These are phyloP conservation scores for Falco novaeseelandiae DNA, from an alignment of 2,797 vertebrate genomes.

Conservation along the genomic window DNA sequence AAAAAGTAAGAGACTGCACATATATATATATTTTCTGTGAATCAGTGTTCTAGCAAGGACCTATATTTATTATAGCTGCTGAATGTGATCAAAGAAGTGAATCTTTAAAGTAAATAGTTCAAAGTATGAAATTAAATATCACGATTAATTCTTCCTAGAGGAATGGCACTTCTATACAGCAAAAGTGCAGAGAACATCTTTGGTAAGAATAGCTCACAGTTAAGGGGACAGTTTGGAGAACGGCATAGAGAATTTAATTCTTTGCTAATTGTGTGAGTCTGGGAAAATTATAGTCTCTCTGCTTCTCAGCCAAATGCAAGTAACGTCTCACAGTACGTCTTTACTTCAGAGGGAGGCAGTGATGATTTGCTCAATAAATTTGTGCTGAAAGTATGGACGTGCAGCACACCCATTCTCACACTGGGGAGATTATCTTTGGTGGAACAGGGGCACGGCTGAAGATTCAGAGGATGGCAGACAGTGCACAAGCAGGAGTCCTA, in stretches of 20 bases:
- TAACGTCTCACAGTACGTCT: not conserved
- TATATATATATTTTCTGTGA: not conserved
- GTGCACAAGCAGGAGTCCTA: not conserved
- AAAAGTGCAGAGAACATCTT: not conserved
- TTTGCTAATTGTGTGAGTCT: not conserved
- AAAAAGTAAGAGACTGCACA: constrained; percentile 1
- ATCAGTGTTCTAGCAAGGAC: not conserved
- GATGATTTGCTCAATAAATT: not conserved
- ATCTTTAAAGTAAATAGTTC: not conserved
- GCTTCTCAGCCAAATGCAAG: not conserved
- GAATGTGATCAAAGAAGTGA: not conserved
- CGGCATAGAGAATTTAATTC: not conserved
- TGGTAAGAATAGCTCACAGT: not conserved
- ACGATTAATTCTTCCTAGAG: not conserved
- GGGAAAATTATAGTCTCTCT: not conserved
- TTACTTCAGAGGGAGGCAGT: not conserved
- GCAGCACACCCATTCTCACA: not conserved
- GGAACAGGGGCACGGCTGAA: not conserved
- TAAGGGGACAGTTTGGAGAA: not conserved
- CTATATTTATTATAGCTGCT: not conserved
- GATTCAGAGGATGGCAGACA: not conserved
- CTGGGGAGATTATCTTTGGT: not conserved
- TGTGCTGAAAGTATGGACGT: not conserved
- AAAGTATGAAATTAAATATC: constrained; percentile 11
- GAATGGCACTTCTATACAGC: fast-evolving